phyloP scores from a whole-genome alignment of 1,140 invertebrate genomes.

The Tenebrio molitor region DNA sequence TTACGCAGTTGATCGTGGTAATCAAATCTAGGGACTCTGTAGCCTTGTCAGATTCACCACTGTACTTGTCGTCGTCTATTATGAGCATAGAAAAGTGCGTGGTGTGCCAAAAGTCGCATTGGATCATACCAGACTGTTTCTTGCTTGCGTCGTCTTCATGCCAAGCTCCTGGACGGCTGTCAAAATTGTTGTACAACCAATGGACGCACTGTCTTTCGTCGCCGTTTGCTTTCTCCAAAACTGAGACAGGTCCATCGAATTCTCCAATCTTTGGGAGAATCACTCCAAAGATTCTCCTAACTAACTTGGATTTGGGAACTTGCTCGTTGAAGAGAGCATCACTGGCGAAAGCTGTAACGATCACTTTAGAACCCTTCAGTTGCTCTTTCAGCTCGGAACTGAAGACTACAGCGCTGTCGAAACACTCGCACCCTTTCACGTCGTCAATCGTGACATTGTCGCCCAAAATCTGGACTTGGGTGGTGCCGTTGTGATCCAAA shows the following conservation, averaged over 20 bases:
- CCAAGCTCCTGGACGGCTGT: constrained; percentile 53
- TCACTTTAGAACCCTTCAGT: constrained; percentile 44
- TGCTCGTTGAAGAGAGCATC: constrained; percentile 56
- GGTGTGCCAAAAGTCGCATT: constrained; percentile 58
- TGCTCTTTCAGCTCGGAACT: constrained; percentile 49
- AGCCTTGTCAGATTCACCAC: too few relatives aligned
- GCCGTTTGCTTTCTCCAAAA: constrained; percentile 44
- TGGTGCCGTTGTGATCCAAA: constrained; percentile 2
- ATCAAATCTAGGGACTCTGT: constrained; percentile 69
- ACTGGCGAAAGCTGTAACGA: constrained; percentile 49
- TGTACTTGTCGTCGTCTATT: constrained; percentile 29
- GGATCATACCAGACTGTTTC: not conserved
- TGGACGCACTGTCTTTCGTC: constrained; percentile 10
- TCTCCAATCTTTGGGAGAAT: constrained; percentile 42
- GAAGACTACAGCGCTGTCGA: constrained; percentile 52
- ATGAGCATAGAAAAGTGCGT: constrained; percentile 61
- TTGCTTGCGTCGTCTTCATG: constrained; percentile 40
- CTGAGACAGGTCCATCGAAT: constrained; percentile 36
- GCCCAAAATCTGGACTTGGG: constrained; percentile 21
- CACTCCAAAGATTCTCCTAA: constrained; percentile 55
- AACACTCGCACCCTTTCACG: constrained; percentile 32
- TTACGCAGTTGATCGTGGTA: constrained; percentile 71
- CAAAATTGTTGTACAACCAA: constrained; percentile 48
- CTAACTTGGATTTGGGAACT: not conserved
- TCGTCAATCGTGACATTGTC: constrained; percentile 4